Base-by-base conservation (phyloP, 1,140 invertebrate species). In the Pemphigus obesinymphae region DNA sequence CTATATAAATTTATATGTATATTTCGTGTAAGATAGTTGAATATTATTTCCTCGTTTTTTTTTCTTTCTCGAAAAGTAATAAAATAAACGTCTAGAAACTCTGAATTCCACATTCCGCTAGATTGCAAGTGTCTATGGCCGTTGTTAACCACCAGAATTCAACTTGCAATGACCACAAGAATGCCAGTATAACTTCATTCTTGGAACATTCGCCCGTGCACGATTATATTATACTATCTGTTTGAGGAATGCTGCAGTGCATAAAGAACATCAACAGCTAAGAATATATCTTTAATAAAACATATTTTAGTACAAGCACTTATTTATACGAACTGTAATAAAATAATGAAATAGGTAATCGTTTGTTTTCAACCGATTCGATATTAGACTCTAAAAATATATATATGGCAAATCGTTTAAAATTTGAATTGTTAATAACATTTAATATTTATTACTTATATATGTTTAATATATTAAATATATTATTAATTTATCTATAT, bases 81-180 rank as follows among this genome's bases (percentile, higher is more conserved):
- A 26, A 40, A 40, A 6, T 23, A 43, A 66, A 66, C 66, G 66
- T 70, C 66, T 45, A 45, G 37, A 70, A 31, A 73, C 7, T 31
- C 23, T n/a, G 43, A 73, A 50, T 31, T 73, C 70, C 29, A 73
- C 70, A 50, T 73, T 73, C 70, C 70, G 8, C 23, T 48, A 72
- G 20, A 68, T 68, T 5, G 31, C 17, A 40, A n/a, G 68, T 48
- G 23, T 70, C 34, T 26, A 10, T 11, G 17, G 3, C n/a, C 17
- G 31, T 29, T 29, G 10, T n/a, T 40, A 40, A 43, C 68, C 68
- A 29, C 23, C 40, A 29, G 40, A 48, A 26, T 72, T 45, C 68
- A 45, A 72, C 17, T n/a, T n/a, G 43, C 26, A 6, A 73, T n/a
- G 68, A 72, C 68, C 43, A 2, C 26, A 31, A 50, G 70, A 73